Evolutionary conservation across 2,888 invertebrate genomes (phyloP), one percentile per base, ranked within the genome.

Genomic region (Epiblema foenella): DNA sequence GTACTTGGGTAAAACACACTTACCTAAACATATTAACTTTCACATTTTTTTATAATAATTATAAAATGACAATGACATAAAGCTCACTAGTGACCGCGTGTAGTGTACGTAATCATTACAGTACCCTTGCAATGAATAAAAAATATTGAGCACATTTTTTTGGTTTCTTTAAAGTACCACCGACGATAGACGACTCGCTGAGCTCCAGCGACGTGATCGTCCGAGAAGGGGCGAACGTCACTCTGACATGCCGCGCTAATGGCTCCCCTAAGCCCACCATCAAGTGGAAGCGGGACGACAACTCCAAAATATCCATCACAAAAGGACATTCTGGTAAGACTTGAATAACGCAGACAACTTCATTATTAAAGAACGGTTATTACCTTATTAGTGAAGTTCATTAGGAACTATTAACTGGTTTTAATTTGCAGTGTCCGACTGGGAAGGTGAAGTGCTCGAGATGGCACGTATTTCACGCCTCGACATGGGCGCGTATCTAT

Each of bases 191-290:
- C 90, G 98, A 98, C 94, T 96, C 97, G 75, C 94, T 96, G 89
- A 97, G 97, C 88, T 98, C 98, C 83, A 97, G 97, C 86, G 98
- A 98, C 93, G 97, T 97, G 79, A 98, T 98, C 85, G 97, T 98
- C 75, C 95, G 98, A 75, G 98, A 98, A 94, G 97, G 97, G 81
- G 96, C 97, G 84, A 98, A 98, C 94, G 97, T 98, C 83, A 97
- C 97, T 77, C 94, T 98, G 85, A 96, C 96, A 85, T 98, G 98
- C 91, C 96, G 96, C 89, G 98, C 98, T 83, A 96, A 96, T 86
- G 98, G 98, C 84, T 97, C 97, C 84, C 98, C 98, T 76, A 95
- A 96, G 87, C 98, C 98, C 76, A 96, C 95, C 86, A 97, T 98
- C 89, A 97, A 97, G 93, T 98, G 98, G 98, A 97, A 97, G 91